A percentile compares a stretch with the other conserved stretches of the same genome.
Evolutionary conservation across 2,888 invertebrate genomes (phyloP).

Genomic region (Flabesymbios commensalis): DNA sequence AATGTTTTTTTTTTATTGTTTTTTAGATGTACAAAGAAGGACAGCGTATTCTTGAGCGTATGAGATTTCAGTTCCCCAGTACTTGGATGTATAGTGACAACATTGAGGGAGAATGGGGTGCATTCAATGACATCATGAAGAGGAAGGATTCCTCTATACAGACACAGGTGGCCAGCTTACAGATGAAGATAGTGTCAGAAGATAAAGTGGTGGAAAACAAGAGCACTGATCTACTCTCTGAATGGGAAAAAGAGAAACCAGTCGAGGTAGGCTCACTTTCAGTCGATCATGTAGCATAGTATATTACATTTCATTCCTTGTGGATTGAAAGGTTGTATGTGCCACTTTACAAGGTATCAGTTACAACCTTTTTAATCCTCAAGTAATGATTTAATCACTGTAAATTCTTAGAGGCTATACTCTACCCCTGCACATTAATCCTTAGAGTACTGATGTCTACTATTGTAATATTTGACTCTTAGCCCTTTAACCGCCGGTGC

Average conservation of each 20-base stretch:
- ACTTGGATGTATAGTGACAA: constrained; percentile 98
- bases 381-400: no score
- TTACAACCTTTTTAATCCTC: no score
- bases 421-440: no score
- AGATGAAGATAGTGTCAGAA: constrained; percentile 97
- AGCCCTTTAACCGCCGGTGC: no score
- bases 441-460: no score
- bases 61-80: constrained; percentile 95
- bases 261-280: constrained; percentile 71
- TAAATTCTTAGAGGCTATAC: no score
- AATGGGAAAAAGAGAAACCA: constrained; percentile 98
- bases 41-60: constrained; percentile 93
- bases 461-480: no score
- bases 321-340: no score
- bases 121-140: constrained; percentile 97
- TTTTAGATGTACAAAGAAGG: constrained; percentile 88
- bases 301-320: no score
- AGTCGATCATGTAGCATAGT: no score
- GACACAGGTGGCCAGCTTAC: constrained; percentile 68
- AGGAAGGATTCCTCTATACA: constrained; percentile 81
- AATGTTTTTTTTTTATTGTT: neutral
- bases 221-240: constrained; percentile 87
- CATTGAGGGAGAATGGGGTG: constrained; percentile 99
- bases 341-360: no score
- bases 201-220: constrained; percentile 96